Conservation (phyloP, 1,140 invertebrate genomes). For the Coboldia fuscipes region DNA sequence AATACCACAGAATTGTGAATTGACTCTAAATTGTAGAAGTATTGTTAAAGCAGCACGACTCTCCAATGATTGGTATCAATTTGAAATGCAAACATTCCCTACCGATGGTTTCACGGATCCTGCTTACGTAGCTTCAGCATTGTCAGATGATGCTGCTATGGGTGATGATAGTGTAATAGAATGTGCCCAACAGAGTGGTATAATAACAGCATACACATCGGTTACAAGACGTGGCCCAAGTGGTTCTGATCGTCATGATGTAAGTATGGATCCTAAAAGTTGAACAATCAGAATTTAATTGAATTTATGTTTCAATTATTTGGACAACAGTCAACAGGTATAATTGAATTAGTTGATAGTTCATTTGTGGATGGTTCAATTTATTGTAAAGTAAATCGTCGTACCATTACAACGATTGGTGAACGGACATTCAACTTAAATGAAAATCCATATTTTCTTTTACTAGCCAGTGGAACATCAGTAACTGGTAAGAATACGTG, state of each 20-base stretch:
- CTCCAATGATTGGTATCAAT: conserved; percentile 37
- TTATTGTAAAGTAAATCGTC: conserved; percentile 48
- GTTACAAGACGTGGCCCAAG: conserved; percentile 29
- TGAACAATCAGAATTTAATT: conserved; percentile 4
- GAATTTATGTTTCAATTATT: conserved; percentile 5
- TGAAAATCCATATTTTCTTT: conserved; percentile 38
- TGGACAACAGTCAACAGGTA: conserved; percentile 32
- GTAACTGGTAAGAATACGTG: conserved; percentile 34
- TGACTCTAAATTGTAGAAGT: conserved; percentile 38
- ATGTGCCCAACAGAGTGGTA: conserved; percentile 41
- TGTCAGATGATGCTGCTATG: conserved; percentile 26
- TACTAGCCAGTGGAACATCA: conserved; percentile 40
- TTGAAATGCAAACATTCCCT: conserved; percentile 33
- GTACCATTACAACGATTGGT: conserved; percentile 34
- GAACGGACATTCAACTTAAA: conserved; percentile 40
- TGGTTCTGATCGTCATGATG: conserved; percentile 21
- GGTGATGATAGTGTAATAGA: conserved; percentile 71
- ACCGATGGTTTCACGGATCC: conserved; percentile 21
- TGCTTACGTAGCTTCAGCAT: conserved; percentile 52
- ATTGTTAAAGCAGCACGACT: conserved; percentile 42
- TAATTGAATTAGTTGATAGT: conserved; percentile 38
- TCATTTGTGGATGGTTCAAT: conserved; percentile 43
- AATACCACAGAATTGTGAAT: conserved; percentile 39
- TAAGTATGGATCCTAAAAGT: conserved; percentile 11
- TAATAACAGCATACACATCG: conserved; percentile 42